Evolutionary conservation across 1,140 invertebrate genomes (phyloP).

Genomic region (Lepidurus apus): DNA sequence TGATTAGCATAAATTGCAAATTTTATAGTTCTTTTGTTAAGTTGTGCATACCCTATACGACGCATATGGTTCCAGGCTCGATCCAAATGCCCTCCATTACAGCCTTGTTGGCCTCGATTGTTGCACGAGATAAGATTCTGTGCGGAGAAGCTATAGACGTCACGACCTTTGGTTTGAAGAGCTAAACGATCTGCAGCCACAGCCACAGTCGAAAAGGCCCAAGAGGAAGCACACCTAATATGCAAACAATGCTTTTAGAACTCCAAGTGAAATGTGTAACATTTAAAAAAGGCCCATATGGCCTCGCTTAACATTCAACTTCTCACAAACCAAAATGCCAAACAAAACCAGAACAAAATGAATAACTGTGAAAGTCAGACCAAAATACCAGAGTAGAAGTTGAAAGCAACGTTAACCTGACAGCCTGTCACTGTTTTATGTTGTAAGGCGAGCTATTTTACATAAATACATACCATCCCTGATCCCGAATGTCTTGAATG

Average conservation of each 20-base stretch:
- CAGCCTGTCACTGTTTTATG: not conserved
- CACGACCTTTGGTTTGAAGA: conserved; percentile 72
- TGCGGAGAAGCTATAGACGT: conserved; percentile 63
- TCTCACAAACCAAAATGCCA: too few relatives aligned
- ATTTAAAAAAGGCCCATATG: not conserved
- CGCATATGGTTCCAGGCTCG: conserved; percentile 83
- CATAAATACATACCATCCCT: conserved; percentile 64
- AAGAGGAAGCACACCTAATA: conserved; percentile 67
- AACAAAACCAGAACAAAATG: too few relatives aligned
- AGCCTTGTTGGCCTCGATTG: conserved; percentile 65
- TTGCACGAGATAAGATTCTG: conserved; percentile 85
- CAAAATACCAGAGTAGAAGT: not conserved
- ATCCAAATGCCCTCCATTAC: conserved; percentile 80
- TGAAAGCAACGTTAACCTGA: not conserved
- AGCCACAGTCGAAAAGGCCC: conserved; percentile 80
- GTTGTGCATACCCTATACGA: conserved; percentile 65
- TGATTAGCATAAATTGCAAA: conserved; percentile 24
- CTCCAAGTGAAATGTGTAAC: not conserved
- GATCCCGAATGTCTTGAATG: conserved; percentile 70
- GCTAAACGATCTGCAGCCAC: conserved; percentile 61
- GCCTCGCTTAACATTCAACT: too few relatives aligned
- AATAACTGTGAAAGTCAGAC: not conserved
- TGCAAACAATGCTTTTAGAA: not conserved
- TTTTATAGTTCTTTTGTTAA: not conserved
- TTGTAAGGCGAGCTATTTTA: not conserved